Conservation (phyloP, 2,888 invertebrate genomes). For the Embidobia sp. region DNA sequence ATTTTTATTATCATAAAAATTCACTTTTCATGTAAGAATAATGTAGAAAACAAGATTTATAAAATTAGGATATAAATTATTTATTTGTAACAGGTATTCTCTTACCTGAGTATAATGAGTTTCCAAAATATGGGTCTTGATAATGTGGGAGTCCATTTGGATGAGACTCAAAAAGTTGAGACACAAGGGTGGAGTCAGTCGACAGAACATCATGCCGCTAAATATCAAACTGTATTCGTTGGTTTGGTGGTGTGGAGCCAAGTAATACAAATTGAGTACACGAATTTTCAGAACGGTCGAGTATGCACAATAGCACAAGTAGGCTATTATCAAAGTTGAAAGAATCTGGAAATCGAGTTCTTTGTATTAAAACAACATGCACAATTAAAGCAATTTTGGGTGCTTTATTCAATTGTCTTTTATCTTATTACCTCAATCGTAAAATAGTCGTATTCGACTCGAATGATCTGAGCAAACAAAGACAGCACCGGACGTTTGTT, state of each 20-base stretch:
- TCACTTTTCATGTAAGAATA: too few species aligned
- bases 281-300: conserved; percentile 98
- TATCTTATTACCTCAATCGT: conserved; percentile 90
- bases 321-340: conserved; percentile 95
- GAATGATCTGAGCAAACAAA: conserved; percentile 96
- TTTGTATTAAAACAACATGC: too few species aligned
- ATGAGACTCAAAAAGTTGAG: conserved; percentile 98
- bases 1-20: too few species aligned
- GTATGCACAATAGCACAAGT: conserved; percentile 98
- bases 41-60: too few species aligned
- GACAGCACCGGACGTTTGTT: conserved; percentile 95
- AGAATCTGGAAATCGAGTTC: conserved; percentile 90
- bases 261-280: conserved; percentile 97
- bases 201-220: conserved; percentile 98
- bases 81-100: too few species aligned
- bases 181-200: conserved; percentile 98
- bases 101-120: conserved; percentile 96
- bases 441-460: conserved; percentile 92
- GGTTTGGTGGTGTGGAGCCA: conserved; percentile 98
- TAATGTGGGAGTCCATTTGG: conserved; percentile 98
- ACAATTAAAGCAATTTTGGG: too few species aligned
- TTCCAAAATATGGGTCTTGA: conserved; percentile 89
- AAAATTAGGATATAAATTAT: too few species aligned
- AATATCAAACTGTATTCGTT: conserved; percentile 99
- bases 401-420: not conserved